phyloP scores from a whole-genome alignment of 2,888 invertebrate genomes.

The Coremacera marginata region DNA sequence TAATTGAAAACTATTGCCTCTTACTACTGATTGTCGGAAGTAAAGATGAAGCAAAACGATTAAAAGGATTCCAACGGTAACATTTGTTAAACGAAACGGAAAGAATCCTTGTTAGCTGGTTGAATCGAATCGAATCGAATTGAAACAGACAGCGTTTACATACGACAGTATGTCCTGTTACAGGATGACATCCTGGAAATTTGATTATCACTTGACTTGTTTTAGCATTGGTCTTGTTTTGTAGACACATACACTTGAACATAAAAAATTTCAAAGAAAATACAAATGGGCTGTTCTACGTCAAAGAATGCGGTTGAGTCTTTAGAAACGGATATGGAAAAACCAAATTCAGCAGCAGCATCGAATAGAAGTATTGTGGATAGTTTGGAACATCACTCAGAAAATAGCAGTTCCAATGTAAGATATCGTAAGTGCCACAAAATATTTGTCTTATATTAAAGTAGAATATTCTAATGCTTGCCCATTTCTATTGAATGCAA shows the following conservation, averaged over 20 bases:
- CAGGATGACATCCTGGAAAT: conserved; percentile 17
- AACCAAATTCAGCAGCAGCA: neutral
- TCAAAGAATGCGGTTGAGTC: conserved; percentile 18
- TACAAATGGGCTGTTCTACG: conserved; percentile 26
- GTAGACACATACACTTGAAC: neutral
- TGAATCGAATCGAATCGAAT: neutral
- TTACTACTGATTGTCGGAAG: conserved; percentile 28
- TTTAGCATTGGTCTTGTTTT: neutral
- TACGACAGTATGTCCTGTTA: neutral
- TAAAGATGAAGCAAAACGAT: neutral
- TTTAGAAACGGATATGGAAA: neutral
- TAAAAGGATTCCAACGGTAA: conserved; percentile 1
- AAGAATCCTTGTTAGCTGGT: neutral
- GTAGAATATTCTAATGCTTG: neutral
- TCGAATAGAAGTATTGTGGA: neutral
- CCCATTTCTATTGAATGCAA: neutral
- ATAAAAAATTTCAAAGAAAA: neutral
- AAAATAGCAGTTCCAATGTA: neutral
- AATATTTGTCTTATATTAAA: neutral
- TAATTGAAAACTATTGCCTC: neutral
- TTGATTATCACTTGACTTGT: neutral
- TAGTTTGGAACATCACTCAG: neutral
- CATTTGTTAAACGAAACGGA: conserved; percentile 3
- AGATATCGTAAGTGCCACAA: conserved; percentile 4
- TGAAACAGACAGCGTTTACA: neutral